Evolutionary conservation across 2,113 vertebrate species (phyloP).

Genomic region (Takifugu flavidus): DNA sequence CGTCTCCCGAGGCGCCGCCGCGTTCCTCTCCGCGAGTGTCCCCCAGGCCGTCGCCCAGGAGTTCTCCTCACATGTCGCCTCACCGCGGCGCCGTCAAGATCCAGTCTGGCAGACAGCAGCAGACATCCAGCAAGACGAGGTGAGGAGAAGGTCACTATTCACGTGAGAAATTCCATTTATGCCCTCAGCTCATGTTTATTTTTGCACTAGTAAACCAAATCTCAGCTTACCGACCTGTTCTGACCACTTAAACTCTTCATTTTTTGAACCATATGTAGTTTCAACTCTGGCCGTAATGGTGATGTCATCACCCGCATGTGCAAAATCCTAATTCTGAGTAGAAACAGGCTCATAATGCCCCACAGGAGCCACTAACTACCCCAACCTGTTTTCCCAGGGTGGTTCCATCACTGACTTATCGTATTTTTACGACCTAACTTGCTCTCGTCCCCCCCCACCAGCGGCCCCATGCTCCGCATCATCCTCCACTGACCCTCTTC

Average conservation of each 20-base stretch:
- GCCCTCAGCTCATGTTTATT: too few relatives aligned
- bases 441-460: constrained; percentile 68
- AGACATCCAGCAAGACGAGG: constrained; percentile 63
- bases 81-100: constrained; percentile 80
- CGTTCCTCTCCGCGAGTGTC: constrained; percentile 40
- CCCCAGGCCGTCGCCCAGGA: constrained; percentile 72
- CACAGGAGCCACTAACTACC: constrained; percentile 23
- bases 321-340: constrained; percentile 12
- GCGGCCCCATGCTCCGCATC: constrained; percentile 75
- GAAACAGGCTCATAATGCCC: constrained; percentile 5
- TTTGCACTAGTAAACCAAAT: too few relatives aligned
- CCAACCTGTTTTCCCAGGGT: constrained; percentile 9
- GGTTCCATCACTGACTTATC: neutral
- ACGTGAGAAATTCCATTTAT: too few relatives aligned
- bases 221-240: too few relatives aligned
- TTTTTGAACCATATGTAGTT: too few relatives aligned
- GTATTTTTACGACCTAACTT: constrained; percentile 41
- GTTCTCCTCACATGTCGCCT: constrained; percentile 70
- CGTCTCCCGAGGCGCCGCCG: neutral
- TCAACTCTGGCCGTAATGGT: neutral
- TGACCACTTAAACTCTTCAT: too few relatives aligned
- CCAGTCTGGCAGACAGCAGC: constrained; percentile 52
- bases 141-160: constrained; percentile 31
- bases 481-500: constrained; percentile 74
- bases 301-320: constrained; percentile 15